Evolutionary conservation across 2,888 invertebrate species (phyloP).

Genomic region (Alsophila aescularia): DNA sequence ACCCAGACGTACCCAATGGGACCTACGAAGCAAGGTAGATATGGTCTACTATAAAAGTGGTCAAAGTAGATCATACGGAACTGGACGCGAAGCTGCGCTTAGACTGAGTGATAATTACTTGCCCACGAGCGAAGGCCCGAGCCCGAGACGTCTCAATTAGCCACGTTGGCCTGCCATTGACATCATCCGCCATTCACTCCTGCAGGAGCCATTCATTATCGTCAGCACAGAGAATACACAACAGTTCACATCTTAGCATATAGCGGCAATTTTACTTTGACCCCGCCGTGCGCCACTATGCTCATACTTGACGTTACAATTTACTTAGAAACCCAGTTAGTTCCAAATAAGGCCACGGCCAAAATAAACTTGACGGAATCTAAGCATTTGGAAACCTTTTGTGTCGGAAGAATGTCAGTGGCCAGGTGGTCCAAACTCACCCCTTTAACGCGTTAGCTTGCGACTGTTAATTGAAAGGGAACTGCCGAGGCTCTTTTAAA

Average conservation of each 20-base stretch:
- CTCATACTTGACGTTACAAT: neutral
- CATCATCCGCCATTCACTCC: slow-evolving; percentile 59
- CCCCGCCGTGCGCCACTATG: neutral
- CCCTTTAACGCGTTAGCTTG: slow-evolving; percentile 38
- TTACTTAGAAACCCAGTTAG: neutral
- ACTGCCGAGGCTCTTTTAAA: slow-evolving; percentile 18
- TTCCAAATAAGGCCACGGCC: neutral
- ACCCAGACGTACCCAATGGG: too few species aligned
- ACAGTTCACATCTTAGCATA: slow-evolving; percentile 2
- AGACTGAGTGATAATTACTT: slow-evolving; percentile 63
- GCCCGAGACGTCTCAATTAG: slow-evolving; percentile 58
- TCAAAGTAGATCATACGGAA: slow-evolving; percentile 24
- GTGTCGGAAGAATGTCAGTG: slow-evolving; percentile 27
- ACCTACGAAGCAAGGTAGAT: too few species aligned
- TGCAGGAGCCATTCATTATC: slow-evolving; percentile 61
- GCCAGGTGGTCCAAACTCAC: slow-evolving; percentile 35
- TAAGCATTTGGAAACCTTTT: slow-evolving; percentile 42
- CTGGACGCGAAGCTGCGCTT: slow-evolving; percentile 44
- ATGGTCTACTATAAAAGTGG: too few species aligned
- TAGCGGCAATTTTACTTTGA: slow-evolving; percentile 1
- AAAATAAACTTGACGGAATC: slow-evolving; percentile 7
- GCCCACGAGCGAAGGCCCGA: slow-evolving; percentile 46
- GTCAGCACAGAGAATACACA: slow-evolving; percentile 34
- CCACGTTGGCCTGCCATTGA: slow-evolving; percentile 52
- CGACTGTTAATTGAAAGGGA: slow-evolving; percentile 45